These are phyloP conservation scores for Grantiella picta DNA, from an alignment of 2,113 vertebrate genomes.

Conservation along the genomic window DNA sequence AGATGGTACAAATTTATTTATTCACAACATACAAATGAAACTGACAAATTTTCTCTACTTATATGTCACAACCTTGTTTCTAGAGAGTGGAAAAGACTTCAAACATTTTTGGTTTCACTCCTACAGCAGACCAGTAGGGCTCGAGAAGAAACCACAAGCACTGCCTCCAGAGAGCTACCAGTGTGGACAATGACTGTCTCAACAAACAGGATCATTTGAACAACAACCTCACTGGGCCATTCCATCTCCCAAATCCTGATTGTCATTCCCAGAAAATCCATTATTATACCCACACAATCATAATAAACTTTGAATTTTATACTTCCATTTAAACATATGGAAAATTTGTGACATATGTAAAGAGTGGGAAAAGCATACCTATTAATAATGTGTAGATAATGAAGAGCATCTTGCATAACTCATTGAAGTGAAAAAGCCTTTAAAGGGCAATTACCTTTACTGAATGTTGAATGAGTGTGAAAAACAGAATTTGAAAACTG, in stretches of 20 bases:
- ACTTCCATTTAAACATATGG: neutral
- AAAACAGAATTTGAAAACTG: neutral
- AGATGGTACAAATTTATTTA: neutral
- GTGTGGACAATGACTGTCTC: neutral
- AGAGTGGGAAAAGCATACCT: neutral
- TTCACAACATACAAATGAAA: neutral
- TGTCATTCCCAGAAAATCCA: neutral
- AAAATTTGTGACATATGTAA: neutral
- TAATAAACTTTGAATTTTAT: neutral
- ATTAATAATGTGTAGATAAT: neutral
- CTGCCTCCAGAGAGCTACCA: neutral
- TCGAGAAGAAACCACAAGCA: neutral
- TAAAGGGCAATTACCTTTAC: neutral
- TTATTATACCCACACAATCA: neutral
- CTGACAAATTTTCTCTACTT: neutral
- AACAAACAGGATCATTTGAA: neutral
- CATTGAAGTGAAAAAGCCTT: neutral
- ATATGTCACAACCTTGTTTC: neutral
- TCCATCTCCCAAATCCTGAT: neutral
- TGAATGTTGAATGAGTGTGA: neutral
- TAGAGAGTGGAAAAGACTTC: neutral
- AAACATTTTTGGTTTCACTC: neutral
- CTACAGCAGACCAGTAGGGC: neutral
- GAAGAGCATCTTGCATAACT: neutral
- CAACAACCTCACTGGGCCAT: neutral